These are phyloP conservation scores for Sparidentex hasta DNA, from an alignment of 2,797 vertebrate species.

Conservation along the genomic window DNA sequence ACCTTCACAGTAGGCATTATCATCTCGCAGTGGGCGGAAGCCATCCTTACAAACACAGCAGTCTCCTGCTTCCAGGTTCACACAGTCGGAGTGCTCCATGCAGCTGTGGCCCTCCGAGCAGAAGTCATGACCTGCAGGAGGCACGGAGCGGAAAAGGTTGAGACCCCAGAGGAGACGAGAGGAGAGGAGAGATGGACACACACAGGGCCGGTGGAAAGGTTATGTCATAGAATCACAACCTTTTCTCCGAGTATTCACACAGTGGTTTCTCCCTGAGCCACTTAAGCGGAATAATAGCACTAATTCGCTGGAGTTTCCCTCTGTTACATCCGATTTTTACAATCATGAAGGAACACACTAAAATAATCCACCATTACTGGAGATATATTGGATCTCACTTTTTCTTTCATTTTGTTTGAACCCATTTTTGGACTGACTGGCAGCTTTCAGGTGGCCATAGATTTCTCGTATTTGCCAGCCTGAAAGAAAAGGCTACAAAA, in stretches of 20 bases:
- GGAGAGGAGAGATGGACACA: constrained; percentile 32
- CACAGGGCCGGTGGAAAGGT: constrained; percentile 29
- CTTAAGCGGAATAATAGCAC: background rate
- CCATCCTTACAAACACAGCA: constrained; percentile 95
- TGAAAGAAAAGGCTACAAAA: background rate
- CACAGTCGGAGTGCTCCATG: constrained; percentile 94
- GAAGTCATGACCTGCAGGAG: constrained; percentile 93
- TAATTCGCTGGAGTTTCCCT: background rate
- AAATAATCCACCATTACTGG: background rate
- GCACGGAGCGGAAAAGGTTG: constrained; percentile 45
- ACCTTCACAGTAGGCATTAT: constrained; percentile 99
- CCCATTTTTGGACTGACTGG: constrained; percentile 1
- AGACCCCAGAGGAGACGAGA: constrained; percentile 42
- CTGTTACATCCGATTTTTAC: background rate
- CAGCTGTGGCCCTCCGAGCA: constrained; percentile 93
- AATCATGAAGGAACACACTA: background rate
- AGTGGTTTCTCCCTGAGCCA: background rate
- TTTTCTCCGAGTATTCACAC: constrained; percentile 3
- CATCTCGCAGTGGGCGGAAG: constrained; percentile 93
- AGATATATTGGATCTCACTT: background rate
- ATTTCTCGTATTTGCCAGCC: background rate
- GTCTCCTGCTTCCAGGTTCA: constrained; percentile 93
- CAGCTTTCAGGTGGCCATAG: background rate
- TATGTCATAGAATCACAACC: constrained; percentile 19
- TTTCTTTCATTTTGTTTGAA: background rate